These are phyloP conservation scores for rabbit (Oryctolagus cuniculus) DNA, from an alignment of 2,113 vertebrate genomes.

Conservation along the genomic window DNA sequence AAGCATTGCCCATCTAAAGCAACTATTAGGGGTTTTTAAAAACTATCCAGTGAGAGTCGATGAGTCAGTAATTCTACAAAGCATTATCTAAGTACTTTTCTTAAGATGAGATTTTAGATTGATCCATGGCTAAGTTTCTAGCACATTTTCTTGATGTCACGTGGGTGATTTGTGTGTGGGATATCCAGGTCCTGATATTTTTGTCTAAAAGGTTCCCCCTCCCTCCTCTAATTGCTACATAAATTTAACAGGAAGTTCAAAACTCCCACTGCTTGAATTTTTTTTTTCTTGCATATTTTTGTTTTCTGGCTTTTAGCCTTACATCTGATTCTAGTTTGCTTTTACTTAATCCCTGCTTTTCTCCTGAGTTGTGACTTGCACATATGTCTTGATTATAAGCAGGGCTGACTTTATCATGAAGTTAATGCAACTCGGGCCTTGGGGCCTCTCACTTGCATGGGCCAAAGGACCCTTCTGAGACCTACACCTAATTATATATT, in stretches of 20 bases:
- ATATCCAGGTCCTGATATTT: not conserved
- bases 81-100: not conserved
- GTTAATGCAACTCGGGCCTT: not conserved
- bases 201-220: not conserved
- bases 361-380: not conserved
- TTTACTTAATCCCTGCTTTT: slow-evolving; percentile 43
- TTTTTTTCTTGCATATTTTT: slow-evolving; percentile 26
- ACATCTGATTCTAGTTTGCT: slow-evolving; percentile 45
- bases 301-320: slow-evolving; percentile 14
- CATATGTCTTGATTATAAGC: slow-evolving; percentile 26
- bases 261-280: slow-evolving; percentile 9
- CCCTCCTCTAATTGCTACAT: not conserved
- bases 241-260: slow-evolving; percentile 41
- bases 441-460: not conserved
- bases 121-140: not conserved
- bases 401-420: slow-evolving; percentile 5
- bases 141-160: not conserved
- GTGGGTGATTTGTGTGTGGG: not conserved
- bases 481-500: slow-evolving; percentile 12
- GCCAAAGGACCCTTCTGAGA: not conserved
- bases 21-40: not conserved
- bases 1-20: not conserved
- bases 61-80: not conserved
- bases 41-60: not conserved
- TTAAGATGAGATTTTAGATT: not conserved